These are phyloP conservation scores for Oscheius sp. DNA, from an alignment of 2,888 invertebrate genomes.

Conservation along the genomic window DNA sequence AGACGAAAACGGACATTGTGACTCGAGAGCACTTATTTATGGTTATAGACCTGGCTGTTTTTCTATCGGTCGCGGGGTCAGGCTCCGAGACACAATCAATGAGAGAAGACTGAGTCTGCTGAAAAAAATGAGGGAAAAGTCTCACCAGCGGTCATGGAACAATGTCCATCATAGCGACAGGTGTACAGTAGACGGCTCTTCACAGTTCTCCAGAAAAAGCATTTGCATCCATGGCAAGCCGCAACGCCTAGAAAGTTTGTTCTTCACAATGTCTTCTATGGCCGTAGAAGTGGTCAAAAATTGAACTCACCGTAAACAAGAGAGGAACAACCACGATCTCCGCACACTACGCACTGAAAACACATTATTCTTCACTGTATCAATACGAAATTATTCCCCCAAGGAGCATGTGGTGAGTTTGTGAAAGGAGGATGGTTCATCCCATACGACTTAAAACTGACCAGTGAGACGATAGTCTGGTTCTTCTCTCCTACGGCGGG, in stretches of 20 bases:
- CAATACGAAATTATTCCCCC: background rate
- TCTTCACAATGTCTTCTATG: background rate
- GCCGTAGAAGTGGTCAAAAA: too few relatives aligned
- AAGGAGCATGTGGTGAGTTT: too few relatives aligned
- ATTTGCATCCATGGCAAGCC: conserved; percentile 69
- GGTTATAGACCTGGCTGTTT: too few relatives aligned
- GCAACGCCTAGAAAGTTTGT: conserved; percentile 50
- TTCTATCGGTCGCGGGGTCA: too few relatives aligned
- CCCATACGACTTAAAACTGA: conserved; percentile 29
- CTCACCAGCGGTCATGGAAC: conserved; percentile 64
- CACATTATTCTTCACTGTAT: background rate
- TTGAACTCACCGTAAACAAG: conserved; percentile 64
- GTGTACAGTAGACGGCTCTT: conserved; percentile 63
- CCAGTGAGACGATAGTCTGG: conserved; percentile 47
- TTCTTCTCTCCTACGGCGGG: conserved; percentile 39
- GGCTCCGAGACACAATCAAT: too few relatives aligned
- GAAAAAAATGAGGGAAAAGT: background rate
- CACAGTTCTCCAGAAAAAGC: conserved; percentile 70
- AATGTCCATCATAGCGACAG: conserved; percentile 67
- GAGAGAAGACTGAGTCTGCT: too few relatives aligned
- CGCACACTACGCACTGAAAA: conserved; percentile 70
- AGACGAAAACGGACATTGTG: too few relatives aligned
- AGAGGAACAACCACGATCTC: conserved; percentile 69
- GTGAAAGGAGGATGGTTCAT: background rate
- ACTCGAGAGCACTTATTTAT: too few relatives aligned